Percentiles rank a stretch among this genome's conserved stretches.
Conservation (phyloP, 2,113 vertebrate species). For the Lepus americanus region DNA sequence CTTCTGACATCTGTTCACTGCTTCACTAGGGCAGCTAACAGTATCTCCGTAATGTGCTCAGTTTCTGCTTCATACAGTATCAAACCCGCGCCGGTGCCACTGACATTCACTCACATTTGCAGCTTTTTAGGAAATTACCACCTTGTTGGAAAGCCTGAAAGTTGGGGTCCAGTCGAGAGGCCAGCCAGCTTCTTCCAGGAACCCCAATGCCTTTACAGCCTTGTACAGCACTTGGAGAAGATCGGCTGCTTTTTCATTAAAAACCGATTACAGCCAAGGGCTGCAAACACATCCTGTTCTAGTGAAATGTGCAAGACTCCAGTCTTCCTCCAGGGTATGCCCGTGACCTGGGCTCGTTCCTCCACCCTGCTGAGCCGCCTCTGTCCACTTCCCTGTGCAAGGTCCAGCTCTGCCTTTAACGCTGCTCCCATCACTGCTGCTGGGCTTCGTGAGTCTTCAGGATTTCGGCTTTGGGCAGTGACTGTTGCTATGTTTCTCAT, state of each 20-base stretch:
- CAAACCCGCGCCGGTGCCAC: background rate
- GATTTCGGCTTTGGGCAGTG: conserved; percentile 39
- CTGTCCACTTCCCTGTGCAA: background rate
- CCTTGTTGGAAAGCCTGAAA: background rate
- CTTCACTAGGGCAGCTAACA: background rate
- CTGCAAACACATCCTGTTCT: background rate
- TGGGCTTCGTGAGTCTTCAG: conserved; percentile 3
- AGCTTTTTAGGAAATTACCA: background rate
- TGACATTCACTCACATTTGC: background rate
- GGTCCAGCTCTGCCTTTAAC: background rate
- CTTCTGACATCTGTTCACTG: background rate
- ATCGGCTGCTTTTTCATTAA: background rate
- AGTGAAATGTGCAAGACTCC: background rate
- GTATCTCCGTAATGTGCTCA: background rate
- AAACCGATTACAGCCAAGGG: background rate
- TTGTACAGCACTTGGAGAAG: background rate
- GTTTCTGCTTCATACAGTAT: background rate
- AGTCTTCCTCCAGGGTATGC: background rate
- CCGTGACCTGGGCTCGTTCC: background rate
- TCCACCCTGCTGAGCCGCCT: background rate
- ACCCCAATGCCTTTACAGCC: background rate
- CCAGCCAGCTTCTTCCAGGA: background rate
- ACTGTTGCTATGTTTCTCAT: background rate
- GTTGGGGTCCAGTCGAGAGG: background rate
- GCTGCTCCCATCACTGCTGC: background rate